Evolutionary conservation across 2,888 invertebrate genomes (phyloP).

Genomic region (Latheticus oryzae): DNA sequence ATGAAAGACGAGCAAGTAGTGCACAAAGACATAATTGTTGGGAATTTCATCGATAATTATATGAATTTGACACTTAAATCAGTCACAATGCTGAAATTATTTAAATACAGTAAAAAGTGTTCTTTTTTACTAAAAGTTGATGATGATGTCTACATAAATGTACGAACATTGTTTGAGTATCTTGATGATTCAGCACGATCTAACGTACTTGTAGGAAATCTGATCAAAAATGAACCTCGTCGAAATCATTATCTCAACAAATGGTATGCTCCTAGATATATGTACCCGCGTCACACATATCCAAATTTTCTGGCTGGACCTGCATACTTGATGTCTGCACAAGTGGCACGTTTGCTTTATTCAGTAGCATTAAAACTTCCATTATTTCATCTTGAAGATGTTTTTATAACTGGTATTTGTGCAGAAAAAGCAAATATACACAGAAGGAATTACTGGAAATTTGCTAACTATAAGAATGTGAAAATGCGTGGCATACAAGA

Average conservation of each 20-base stretch:
- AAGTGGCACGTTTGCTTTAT: conserved; percentile 75
- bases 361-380: conserved; percentile 74
- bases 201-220: background rate
- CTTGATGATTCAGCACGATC: no score
- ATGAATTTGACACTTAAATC: conserved; percentile 6
- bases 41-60: conserved; percentile 7
- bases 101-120: background rate
- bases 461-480: no score
- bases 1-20: background rate
- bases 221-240: background rate
- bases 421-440: conserved; percentile 54
- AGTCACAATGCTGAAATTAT: conserved; percentile 5
- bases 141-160: conserved; percentile 9
- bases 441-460: no score
- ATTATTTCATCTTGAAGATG: conserved; percentile 82
- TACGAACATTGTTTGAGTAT: background rate
- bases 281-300: conserved; percentile 78
- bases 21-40: conserved; percentile 4
- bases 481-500: no score
- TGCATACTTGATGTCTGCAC: conserved; percentile 79
- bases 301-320: conserved; percentile 86
- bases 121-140: conserved; percentile 2
- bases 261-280: conserved; percentile 83
- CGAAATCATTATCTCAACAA: background rate
- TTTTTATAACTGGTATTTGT: conserved; percentile 81